phyloP scores from a whole-genome alignment of 1,140 invertebrate genomes.

The Drosophila pachea region DNA sequence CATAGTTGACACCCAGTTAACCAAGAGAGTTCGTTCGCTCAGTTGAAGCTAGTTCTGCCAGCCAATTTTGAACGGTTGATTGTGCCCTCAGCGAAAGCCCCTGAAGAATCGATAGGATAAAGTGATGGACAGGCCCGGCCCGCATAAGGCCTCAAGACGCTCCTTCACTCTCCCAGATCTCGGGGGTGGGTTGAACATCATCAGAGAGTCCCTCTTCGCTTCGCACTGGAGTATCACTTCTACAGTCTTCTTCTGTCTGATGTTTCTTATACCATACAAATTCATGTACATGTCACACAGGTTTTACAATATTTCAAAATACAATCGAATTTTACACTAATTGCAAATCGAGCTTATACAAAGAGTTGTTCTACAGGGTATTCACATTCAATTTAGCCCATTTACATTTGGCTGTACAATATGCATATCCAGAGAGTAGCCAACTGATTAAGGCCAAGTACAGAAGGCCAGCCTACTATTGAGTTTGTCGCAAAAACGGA shows the following conservation, averaged over 20 bases:
- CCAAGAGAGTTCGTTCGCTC: slow-evolving; percentile 1
- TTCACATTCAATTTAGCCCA: slow-evolving; percentile 14
- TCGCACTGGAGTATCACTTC: slow-evolving; percentile 5
- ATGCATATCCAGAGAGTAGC: neutral
- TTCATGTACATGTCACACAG: slow-evolving; percentile 37
- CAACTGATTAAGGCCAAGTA: slow-evolving; percentile 11
- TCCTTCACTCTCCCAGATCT: slow-evolving; percentile 16
- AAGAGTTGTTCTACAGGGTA: slow-evolving; percentile 1
- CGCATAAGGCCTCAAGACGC: slow-evolving; percentile 14
- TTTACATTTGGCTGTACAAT: slow-evolving; percentile 10
- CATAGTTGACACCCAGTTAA: neutral
- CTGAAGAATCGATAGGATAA: slow-evolving; percentile 16
- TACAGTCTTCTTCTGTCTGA: slow-evolving; percentile 8
- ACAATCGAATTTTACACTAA: slow-evolving; percentile 41
- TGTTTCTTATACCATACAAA: slow-evolving; percentile 20
- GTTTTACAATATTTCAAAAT: slow-evolving; percentile 38
- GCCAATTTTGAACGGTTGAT: slow-evolving; percentile 26
- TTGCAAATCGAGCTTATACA: slow-evolving; percentile 15
- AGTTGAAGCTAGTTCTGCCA: slow-evolving; percentile 22
- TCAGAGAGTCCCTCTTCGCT: slow-evolving; percentile 1
- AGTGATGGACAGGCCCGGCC: slow-evolving; percentile 9
- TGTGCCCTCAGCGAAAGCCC: slow-evolving; percentile 17
- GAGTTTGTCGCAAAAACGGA: slow-evolving; percentile 4
- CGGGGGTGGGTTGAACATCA: slow-evolving; percentile 16
- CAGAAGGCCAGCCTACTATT: neutral